These are phyloP conservation scores for Plebejus melissa DNA, from an alignment of 2,888 invertebrate genomes.

Conservation along the genomic window DNA sequence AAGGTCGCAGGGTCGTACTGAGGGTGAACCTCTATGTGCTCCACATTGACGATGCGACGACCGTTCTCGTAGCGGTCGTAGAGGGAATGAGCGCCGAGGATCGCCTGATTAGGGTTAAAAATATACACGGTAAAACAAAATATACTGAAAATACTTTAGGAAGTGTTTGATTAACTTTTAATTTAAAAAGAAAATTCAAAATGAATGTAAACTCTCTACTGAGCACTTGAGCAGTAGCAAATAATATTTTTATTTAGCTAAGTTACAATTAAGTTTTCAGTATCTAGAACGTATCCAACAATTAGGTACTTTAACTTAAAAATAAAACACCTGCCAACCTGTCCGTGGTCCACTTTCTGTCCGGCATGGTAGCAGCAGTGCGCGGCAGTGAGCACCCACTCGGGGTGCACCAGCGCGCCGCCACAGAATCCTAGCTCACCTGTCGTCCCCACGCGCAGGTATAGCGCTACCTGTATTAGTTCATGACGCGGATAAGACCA, in stretches of 20 bases:
- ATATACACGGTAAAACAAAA: too few species aligned
- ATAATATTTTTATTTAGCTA: too few species aligned
- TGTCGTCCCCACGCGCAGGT: slow-evolving; percentile 58
- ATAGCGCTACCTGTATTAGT: slow-evolving; percentile 57
- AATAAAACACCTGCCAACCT: slow-evolving; percentile 44
- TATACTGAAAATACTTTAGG: too few species aligned
- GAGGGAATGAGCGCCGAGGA: slow-evolving; percentile 65
- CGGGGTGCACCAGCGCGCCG: slow-evolving; percentile 61
- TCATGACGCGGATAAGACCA: background rate
- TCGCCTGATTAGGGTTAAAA: slow-evolving; percentile 47
- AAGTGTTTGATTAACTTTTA: too few species aligned
- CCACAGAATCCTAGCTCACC: slow-evolving; percentile 74
- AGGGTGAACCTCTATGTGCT: slow-evolving; percentile 57
- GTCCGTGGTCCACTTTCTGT: slow-evolving; percentile 57
- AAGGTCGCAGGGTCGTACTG: slow-evolving; percentile 54
- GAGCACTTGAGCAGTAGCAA: too few species aligned
- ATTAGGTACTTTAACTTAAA: too few species aligned
- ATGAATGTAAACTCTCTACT: too few species aligned
- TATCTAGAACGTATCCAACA: too few species aligned
- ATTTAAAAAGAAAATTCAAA: too few species aligned
- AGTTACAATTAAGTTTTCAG: too few species aligned
- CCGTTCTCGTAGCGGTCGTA: slow-evolving; percentile 73
- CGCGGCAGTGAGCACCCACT: slow-evolving; percentile 74
- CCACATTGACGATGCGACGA: slow-evolving; percentile 62
- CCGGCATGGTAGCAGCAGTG: slow-evolving; percentile 70